These are phyloP conservation scores for Lithobates pipiens DNA, from an alignment of 2,797 vertebrate species.

Conservation along the genomic window DNA sequence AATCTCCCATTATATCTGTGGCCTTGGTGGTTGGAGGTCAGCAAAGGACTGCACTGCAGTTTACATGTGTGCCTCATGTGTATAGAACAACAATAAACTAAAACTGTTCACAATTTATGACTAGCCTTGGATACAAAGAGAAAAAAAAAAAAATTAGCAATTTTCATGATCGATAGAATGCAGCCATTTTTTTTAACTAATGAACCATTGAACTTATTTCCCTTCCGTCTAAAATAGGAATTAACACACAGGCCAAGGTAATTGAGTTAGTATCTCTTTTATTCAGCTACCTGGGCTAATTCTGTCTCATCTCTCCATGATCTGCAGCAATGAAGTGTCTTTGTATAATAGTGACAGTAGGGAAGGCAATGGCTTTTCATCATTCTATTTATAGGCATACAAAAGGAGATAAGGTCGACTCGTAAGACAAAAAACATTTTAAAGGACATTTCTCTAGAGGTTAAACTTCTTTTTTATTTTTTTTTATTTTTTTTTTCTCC, in stretches of 20 bases:
- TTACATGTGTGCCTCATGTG: constrained; percentile 25
- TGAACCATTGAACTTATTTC: constrained; percentile 63
- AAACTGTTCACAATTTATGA: constrained; percentile 31
- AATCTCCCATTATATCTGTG: constrained; percentile 37
- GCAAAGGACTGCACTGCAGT: constrained; percentile 26
- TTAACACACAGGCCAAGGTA: constrained; percentile 66
- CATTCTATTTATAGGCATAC: constrained; percentile 62
- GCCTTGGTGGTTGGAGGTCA: constrained; percentile 54
- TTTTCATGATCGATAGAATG: not conserved
- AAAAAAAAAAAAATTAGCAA: constrained; percentile 6
- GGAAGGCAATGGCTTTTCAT: constrained; percentile 61
- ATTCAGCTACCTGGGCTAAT: constrained; percentile 66
- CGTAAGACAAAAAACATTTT: constrained; percentile 54
- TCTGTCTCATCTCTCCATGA: constrained; percentile 67
- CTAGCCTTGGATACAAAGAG: constrained; percentile 10
- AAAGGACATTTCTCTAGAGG: constrained; percentile 61
- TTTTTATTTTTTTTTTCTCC: constrained; percentile 2
- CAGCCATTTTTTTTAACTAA: constrained; percentile 59
- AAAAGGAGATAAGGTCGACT: constrained; percentile 60
- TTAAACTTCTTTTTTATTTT: constrained; percentile 35
- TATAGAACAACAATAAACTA: constrained; percentile 10
- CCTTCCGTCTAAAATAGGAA: constrained; percentile 65
- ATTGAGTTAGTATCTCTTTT: constrained; percentile 65
- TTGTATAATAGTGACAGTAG: constrained; percentile 61
- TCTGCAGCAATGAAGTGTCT: constrained; percentile 62